A percentile compares a stretch with the other conserved stretches of the same genome.
Evolutionary conservation across 2,888 invertebrate species (phyloP).

Genomic region (Aplocera efformata): DNA sequence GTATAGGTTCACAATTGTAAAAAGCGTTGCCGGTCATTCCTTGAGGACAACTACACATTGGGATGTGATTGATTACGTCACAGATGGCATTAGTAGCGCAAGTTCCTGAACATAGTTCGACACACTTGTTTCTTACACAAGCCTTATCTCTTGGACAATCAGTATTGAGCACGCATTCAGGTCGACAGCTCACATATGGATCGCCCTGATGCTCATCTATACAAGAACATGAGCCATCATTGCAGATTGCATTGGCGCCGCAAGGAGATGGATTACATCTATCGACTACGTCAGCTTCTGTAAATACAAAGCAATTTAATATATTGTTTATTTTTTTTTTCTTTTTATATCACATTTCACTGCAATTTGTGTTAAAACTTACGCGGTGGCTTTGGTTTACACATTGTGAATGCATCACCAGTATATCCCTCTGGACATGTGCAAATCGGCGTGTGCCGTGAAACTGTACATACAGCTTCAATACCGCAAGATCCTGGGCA

Average conservation of each 20-base stretch:
- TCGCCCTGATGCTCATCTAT: constrained; percentile 83
- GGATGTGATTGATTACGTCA: constrained; percentile 86
- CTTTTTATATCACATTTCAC: constrained; percentile 2
- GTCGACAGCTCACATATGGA: constrained; percentile 84
- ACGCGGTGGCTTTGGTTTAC: constrained; percentile 69
- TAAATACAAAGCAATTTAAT: constrained; percentile 6
- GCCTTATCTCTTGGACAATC: constrained; percentile 84
- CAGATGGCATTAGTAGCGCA: constrained; percentile 86
- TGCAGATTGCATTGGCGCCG: constrained; percentile 82
- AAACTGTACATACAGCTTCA: constrained; percentile 81
- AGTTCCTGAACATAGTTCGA: constrained; percentile 85
- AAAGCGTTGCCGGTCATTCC: constrained; percentile 86
- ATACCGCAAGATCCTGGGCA: constrained; percentile 86
- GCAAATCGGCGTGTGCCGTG: constrained; percentile 87
- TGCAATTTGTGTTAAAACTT: constrained; percentile 34
- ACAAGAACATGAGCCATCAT: constrained; percentile 81
- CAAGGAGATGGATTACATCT: constrained; percentile 84
- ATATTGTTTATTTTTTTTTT: constrained; percentile 9
- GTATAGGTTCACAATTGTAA: constrained; percentile 79
- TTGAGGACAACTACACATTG: constrained; percentile 85
- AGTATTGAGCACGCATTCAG: constrained; percentile 84
- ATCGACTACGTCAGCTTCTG: constrained; percentile 51
- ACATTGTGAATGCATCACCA: constrained; percentile 83
- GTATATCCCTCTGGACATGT: constrained; percentile 84
- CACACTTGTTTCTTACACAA: constrained; percentile 84